A percentile compares a stretch with the other conserved stretches of the same genome.
phyloP scores from a whole-genome alignment of 2,888 invertebrate species.

The Trissoscelio sp. region DNA sequence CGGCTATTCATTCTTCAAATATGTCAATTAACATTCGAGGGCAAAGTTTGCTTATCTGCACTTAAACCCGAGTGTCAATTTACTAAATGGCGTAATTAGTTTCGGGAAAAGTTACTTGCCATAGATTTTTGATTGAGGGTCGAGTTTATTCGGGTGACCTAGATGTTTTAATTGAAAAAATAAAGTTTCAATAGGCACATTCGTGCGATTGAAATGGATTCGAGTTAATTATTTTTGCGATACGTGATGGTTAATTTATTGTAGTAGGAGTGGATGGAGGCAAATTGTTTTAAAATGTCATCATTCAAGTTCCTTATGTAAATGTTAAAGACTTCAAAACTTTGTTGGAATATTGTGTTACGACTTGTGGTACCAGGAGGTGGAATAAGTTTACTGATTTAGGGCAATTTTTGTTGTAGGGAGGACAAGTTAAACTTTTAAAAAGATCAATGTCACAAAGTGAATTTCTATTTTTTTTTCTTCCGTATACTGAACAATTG shows the following conservation, averaged over 20 bases:
- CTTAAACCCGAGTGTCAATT: slow-evolving; percentile 13
- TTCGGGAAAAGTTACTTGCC: not conserved
- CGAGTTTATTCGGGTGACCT: slow-evolving; percentile 7
- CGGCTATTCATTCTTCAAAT: slow-evolving; percentile 73
- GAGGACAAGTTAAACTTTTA: too few species aligned
- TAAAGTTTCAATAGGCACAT: slow-evolving; percentile 20
- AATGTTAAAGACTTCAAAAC: slow-evolving; percentile 1
- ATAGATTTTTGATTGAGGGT: not conserved
- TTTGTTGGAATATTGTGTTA: slow-evolving; percentile 31
- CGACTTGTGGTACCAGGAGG: slow-evolving; percentile 30
- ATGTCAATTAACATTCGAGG: slow-evolving; percentile 44
- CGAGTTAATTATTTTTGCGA: slow-evolving; percentile 20
- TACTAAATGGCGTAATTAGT: slow-evolving; percentile 29
- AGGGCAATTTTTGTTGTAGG: not conserved
- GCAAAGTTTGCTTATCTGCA: slow-evolving; percentile 17
- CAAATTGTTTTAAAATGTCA: slow-evolving; percentile 39
- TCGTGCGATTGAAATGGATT: slow-evolving; percentile 24
- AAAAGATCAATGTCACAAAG: not conserved
- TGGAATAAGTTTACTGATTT: slow-evolving; percentile 10
- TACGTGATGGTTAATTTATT: slow-evolving; percentile 28
- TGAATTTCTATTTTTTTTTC: not conserved
- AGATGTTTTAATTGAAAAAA: slow-evolving; percentile 8
- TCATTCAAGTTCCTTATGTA: slow-evolving; percentile 13
- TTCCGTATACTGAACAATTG: too few species aligned
- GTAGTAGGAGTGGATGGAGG: slow-evolving; percentile 4